A percentile compares a stretch with the other conserved stretches of the same genome.
phyloP scores from a whole-genome alignment of 2,888 invertebrate genomes.

The Dasypogon diadema region DNA sequence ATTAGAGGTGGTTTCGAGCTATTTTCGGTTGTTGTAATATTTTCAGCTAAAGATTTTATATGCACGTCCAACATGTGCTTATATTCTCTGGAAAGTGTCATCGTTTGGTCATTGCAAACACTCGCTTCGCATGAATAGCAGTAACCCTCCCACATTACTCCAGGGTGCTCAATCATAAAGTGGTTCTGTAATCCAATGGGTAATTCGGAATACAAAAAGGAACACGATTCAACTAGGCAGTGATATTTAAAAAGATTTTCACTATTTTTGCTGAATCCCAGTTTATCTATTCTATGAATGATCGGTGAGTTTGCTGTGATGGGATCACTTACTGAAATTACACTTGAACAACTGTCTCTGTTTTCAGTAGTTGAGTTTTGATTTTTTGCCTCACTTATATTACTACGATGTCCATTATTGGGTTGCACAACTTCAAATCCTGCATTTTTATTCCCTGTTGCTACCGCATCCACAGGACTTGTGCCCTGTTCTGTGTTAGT shows the following conservation, averaged over 20 bases:
- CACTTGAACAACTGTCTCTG: not conserved
- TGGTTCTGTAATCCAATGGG: slow-evolving; percentile 64
- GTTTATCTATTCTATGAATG: slow-evolving; percentile 60
- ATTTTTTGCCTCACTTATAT: not conserved
- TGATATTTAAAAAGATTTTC: slow-evolving; percentile 60
- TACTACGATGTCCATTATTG: not conserved
- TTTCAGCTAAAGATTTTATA: slow-evolving; percentile 31
- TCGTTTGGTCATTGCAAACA: slow-evolving; percentile 41
- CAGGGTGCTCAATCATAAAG: slow-evolving; percentile 62
- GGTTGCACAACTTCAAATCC: not conserved
- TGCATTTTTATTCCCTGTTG: not conserved
- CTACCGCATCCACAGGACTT: not conserved
- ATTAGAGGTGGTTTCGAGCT: slow-evolving; percentile 57
- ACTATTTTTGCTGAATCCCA: slow-evolving; percentile 59
- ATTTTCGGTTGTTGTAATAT: not conserved
- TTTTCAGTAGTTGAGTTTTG: not conserved
- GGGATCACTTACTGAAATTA: not conserved
- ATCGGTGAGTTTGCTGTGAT: not conserved
- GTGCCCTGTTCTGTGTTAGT: not conserved
- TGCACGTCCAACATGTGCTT: slow-evolving; percentile 62
- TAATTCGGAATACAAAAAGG: slow-evolving; percentile 63
- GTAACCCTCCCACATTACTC: slow-evolving; percentile 72
- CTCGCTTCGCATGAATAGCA: slow-evolving; percentile 70
- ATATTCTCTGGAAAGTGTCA: slow-evolving; percentile 59
- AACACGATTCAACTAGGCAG: slow-evolving; percentile 63